A percentile compares a stretch with the other conserved stretches of the same genome.
Evolutionary conservation across 2,113 vertebrate species (phyloP).

Genomic region (Columba livia): DNA sequence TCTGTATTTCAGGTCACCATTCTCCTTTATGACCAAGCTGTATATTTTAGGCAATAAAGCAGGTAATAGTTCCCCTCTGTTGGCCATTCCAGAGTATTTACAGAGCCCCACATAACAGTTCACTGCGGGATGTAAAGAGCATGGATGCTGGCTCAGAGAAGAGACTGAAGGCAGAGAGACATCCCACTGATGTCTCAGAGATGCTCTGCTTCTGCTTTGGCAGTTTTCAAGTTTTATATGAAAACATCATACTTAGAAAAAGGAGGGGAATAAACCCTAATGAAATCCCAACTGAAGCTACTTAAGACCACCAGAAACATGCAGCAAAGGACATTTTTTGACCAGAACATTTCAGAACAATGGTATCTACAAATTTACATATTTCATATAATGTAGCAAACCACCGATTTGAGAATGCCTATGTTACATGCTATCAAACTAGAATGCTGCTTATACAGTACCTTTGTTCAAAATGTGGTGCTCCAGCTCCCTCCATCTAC

Average conservation of each 20-base stretch:
- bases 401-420: neutral
- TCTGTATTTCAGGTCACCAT: neutral
- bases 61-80: neutral
- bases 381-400: neutral
- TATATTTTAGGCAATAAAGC: neutral
- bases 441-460: neutral
- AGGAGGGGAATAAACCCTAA: fast-evolving
- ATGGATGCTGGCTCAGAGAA: neutral
- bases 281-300: neutral
- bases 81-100: neutral
- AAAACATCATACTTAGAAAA: neutral
- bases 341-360: neutral
- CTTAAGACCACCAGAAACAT: neutral
- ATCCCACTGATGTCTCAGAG: neutral
- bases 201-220: neutral
- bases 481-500: neutral
- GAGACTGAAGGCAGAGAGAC: neutral
- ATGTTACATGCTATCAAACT: neutral
- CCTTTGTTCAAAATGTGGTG: neutral
- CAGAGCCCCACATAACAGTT: neutral
- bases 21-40: neutral
- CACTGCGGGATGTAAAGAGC: neutral
- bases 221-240: neutral
- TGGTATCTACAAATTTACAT: neutral
- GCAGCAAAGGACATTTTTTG: neutral